Percentiles rank a stretch among this genome's conserved stretches.
phyloP scores from a whole-genome alignment of 2,797 vertebrate genomes.

The Hoplostethus mediterraneus region DNA sequence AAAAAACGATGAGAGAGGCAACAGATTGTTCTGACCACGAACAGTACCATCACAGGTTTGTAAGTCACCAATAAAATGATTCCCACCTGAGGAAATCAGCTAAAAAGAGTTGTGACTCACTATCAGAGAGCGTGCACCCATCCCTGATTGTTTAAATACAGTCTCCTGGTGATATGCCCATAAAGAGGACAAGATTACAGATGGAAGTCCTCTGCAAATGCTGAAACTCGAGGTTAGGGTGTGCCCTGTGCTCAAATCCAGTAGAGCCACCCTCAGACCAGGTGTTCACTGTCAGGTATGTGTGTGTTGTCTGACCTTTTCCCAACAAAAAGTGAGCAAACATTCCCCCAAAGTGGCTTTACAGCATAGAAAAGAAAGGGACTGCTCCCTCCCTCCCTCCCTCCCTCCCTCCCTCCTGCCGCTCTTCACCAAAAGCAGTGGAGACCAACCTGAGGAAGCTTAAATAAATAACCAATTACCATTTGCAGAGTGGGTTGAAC shows the following conservation, averaged over 20 bases:
- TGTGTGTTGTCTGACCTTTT: conserved; percentile 59
- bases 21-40: conserved; percentile 18
- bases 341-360: conserved; percentile 51
- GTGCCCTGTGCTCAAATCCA: conserved; percentile 46
- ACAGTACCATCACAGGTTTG: conserved; percentile 18
- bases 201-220: conserved; percentile 27
- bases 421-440: conserved; percentile 57
- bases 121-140: conserved; percentile 33
- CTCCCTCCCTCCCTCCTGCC: background rate
- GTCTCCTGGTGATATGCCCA: conserved; percentile 22
- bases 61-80: conserved; percentile 28
- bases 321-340: conserved; percentile 80
- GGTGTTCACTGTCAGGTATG: conserved; percentile 73
- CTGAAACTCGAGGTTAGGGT: conserved; percentile 33
- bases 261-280: conserved; percentile 67
- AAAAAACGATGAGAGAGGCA: conserved; percentile 18
- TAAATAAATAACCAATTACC: conserved; percentile 86
- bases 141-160: conserved; percentile 38
- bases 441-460: conserved; percentile 81
- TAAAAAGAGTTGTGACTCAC: conserved; percentile 32
- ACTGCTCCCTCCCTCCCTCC: conserved; percentile 21
- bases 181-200: conserved; percentile 26
- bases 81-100: conserved; percentile 30
- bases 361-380: conserved; percentile 46
- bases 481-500: conserved; percentile 74